Conservation (phyloP, 2,113 vertebrate genomes). For the Xiphophorus hellerii region DNA sequence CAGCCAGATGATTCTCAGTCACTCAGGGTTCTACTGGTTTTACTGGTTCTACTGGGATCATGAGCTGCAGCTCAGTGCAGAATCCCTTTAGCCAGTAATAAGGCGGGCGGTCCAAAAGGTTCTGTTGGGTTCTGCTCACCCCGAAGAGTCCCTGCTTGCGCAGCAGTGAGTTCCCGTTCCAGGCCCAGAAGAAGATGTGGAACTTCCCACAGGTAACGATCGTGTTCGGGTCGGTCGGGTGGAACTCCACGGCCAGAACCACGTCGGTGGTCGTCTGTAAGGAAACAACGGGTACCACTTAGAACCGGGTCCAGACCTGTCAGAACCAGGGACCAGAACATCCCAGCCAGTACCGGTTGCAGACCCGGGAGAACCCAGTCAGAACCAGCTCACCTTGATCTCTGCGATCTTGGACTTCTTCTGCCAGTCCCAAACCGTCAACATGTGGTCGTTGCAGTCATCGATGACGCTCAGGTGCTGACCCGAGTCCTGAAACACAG, state of each 20-base stretch:
- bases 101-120: too few species aligned
- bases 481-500: constrained; percentile 87
- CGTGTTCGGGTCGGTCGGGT: constrained; percentile 92
- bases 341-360: too few species aligned
- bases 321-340: not conserved
- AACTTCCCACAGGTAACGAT: constrained; percentile 98
- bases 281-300: not conserved
- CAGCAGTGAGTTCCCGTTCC: constrained; percentile 90
- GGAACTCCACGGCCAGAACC: constrained; percentile 94
- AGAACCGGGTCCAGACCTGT: not conserved
- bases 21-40: too few species aligned
- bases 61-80: too few species aligned
- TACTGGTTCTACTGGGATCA: too few species aligned
- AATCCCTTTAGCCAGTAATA: too few species aligned
- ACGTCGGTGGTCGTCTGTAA: constrained; percentile 82
- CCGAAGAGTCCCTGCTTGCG: constrained; percentile 98
- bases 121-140: constrained; percentile 74
- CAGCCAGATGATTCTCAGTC: too few species aligned
- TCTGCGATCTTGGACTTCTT: constrained; percentile 95
- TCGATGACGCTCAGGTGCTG: constrained; percentile 94
- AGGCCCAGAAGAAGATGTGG: constrained; percentile 99
- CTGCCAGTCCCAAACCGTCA: constrained; percentile 98
- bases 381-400: constrained; percentile 87
- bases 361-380: not conserved
- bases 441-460: constrained; percentile 98